These are phyloP conservation scores for Stegastes partitus DNA, from an alignment of 2,113 vertebrate species.

Conservation along the genomic window DNA sequence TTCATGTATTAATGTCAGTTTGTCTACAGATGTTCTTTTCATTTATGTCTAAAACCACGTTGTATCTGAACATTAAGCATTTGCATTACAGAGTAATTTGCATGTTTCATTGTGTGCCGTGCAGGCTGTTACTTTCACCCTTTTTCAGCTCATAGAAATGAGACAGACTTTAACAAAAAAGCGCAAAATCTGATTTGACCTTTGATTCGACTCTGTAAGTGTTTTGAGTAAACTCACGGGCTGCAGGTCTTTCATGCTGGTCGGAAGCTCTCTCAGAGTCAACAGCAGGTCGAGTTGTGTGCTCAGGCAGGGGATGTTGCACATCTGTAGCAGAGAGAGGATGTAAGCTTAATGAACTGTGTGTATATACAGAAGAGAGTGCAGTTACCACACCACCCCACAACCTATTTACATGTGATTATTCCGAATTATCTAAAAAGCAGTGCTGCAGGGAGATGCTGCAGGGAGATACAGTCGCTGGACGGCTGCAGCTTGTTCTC, in stretches of 20 bases:
- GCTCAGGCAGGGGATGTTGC: constrained; percentile 86
- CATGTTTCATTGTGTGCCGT: constrained; percentile 38
- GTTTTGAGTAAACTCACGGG: constrained; percentile 78
- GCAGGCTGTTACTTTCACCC: not conserved
- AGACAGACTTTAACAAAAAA: constrained; percentile 49
- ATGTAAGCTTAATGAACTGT: constrained; percentile 13
- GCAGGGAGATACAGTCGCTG: not conserved
- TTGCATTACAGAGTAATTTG: constrained; percentile 72
- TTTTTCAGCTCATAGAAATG: constrained; percentile 12
- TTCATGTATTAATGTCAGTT: constrained; percentile 67
- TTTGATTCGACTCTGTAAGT: constrained; percentile 43
- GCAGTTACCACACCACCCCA: constrained; percentile 40
- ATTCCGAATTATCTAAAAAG: constrained; percentile 38
- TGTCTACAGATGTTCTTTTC: constrained; percentile 66
- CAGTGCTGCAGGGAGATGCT: constrained; percentile 1
- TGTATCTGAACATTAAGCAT: constrained; percentile 63
- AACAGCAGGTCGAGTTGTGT: constrained; percentile 86
- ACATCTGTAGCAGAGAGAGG: constrained; percentile 83
- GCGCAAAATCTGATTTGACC: constrained; percentile 53
- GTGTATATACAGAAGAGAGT: not conserved
- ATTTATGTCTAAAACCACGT: constrained; percentile 51
- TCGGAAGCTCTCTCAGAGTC: constrained; percentile 85
- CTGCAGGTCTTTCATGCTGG: constrained; percentile 84
- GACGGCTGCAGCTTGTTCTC: constrained; percentile 23
- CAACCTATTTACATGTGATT: constrained; percentile 53